Percentiles rank a stretch among this genome's conserved stretches.
Evolutionary conservation across 2,888 invertebrate species (phyloP).

Genomic region (Amphipyra tragopoginis): DNA sequence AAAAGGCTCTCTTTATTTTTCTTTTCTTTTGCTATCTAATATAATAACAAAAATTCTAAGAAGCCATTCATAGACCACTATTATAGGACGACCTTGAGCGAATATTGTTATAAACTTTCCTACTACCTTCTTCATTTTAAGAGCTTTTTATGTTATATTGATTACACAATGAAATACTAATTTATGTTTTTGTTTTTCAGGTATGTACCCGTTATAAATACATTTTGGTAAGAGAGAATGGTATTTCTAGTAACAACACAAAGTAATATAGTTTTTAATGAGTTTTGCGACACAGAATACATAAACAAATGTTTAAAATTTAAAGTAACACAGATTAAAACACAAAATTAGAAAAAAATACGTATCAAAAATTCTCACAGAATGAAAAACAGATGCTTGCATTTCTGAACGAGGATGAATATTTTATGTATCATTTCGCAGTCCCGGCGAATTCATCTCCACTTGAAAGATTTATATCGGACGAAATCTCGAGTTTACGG

Average conservation of each 20-base stretch:
- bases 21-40: conserved; percentile 6
- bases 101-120: conserved; percentile 12
- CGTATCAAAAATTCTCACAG: conserved; percentile 60
- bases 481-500: conserved; percentile 82
- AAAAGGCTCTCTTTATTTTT: no score
- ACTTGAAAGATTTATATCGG: conserved; percentile 87
- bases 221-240: conserved; percentile 32
- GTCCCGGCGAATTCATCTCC: conserved; percentile 83
- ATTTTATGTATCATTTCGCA: conserved; percentile 87
- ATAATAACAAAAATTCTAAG: conserved; percentile 25
- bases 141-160: conserved; percentile 14
- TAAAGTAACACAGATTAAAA: conserved; percentile 23
- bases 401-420: conserved; percentile 83
- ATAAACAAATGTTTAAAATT: conserved; percentile 1
- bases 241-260: neutral
- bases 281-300: conserved; percentile 2
- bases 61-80: conserved; percentile 22
- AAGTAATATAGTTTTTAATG: neutral
- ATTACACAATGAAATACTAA: conserved; percentile 33
- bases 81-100: conserved; percentile 23
- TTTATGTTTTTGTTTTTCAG: conserved; percentile 54
- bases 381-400: conserved; percentile 83
- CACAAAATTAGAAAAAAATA: conserved; percentile 36
- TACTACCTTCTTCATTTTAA: conserved; percentile 4
- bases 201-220: conserved; percentile 52